These are phyloP conservation scores for Microctonus hyperodae DNA, from an alignment of 2,888 invertebrate genomes.

Conservation along the genomic window DNA sequence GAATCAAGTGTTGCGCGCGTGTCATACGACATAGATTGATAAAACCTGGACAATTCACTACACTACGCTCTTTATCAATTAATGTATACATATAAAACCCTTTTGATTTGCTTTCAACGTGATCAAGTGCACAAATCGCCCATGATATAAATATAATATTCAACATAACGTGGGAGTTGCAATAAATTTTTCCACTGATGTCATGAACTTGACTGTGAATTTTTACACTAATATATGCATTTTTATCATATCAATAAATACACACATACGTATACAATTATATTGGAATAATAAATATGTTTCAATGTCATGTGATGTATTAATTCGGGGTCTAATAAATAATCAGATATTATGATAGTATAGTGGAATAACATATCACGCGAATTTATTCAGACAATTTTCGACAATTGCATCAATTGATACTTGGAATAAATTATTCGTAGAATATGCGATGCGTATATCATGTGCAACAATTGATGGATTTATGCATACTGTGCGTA, in stretches of 20 bases:
- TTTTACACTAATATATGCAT: not conserved
- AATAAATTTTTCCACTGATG: not conserved
- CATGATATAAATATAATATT: not conserved
- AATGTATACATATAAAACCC: conserved; percentile 22
- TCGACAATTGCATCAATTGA: not conserved
- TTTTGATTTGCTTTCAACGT: conserved; percentile 12
- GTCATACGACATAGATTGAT: conserved; percentile 41
- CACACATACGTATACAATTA: no score
- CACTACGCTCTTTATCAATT: conserved; percentile 37
- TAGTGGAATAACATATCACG: not conserved
- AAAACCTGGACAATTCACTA: conserved; percentile 1
- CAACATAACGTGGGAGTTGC: not conserved
- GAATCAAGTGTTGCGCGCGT: conserved; percentile 43
- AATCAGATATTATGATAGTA: not conserved
- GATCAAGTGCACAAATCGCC: not conserved
- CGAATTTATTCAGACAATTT: not conserved
- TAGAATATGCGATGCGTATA: not conserved
- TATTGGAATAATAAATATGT: not conserved
- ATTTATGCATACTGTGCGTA: not conserved
- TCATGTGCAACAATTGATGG: not conserved
- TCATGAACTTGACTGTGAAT: not conserved
- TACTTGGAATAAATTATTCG: not conserved
- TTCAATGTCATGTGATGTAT: not conserved
- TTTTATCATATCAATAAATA: not conserved
- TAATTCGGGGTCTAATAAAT: not conserved